Evolutionary conservation across 1,140 invertebrate species (phyloP), one percentile per base, ranked within the genome.

Genomic region (Lutraria rhynchaena): DNA sequence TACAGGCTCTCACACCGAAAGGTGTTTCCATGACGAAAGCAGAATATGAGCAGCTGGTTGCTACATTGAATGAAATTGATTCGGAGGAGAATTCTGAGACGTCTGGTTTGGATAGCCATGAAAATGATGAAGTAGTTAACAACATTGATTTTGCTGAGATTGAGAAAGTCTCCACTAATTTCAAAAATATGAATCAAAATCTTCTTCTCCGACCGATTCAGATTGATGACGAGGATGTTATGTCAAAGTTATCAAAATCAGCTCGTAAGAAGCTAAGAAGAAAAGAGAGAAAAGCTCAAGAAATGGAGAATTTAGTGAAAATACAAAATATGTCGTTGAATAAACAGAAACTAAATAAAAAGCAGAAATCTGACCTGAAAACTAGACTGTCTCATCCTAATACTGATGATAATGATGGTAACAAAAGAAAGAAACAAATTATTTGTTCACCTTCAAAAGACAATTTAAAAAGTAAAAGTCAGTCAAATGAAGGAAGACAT

Each of bases 1-100:
- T 80, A 22, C 76, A 80, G 60, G 76, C 76, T n/a, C 35, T 80
- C 11, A 80, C 76, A 58, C 76, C 76, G 7, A 80, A 80, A 67
- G 76, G 76, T 22, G 35, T 80, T 49, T 44, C 65, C 17, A 60
- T 75, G 73, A 46, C 55, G 33, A 80, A 49, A 49, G 63, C 55
- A 22, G 76, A 80, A 46, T 80, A 80, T 58, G 51, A 70, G 3
- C 57, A 31, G 22, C 53, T 80, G 19, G 27, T 80, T 5, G 27
- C 63, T 3, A 80, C 60, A 1, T 19, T 80, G n/a, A 53, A 80
- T 22, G 61, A 46, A 46, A 37, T 80, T 24, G 51, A 80, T 29
- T 41, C 35, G n/a, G 49, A 67, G 1, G 65, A 70, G n/a, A 33
- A 37, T 24, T 22, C 31, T 33, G 53, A 46, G 0, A n/a, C 17